Conservation (phyloP, 2,888 invertebrate genomes). For the Cheilosia soror region DNA sequence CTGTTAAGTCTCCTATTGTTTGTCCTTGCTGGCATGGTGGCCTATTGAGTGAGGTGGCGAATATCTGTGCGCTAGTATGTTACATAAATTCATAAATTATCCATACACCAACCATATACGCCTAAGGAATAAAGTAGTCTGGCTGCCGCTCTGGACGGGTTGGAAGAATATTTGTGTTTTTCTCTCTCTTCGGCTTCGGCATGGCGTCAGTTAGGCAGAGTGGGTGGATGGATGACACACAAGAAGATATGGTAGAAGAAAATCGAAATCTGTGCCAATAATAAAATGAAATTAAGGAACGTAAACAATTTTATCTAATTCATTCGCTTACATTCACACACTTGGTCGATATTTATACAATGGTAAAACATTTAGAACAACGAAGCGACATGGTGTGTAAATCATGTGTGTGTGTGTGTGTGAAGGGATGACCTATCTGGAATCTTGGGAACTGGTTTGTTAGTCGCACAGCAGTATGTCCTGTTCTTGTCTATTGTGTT, state of each 20-base stretch:
- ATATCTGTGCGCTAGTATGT: conserved; percentile 63
- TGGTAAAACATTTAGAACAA: not conserved
- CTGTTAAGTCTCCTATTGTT: conserved; percentile 54
- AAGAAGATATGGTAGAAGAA: conserved; percentile 32
- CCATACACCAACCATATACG: conserved; percentile 26
- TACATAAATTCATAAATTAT: conserved; percentile 75
- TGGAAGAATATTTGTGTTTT: conserved; percentile 17
- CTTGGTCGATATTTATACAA: conserved; percentile 1
- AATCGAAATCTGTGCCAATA: conserved; percentile 74
- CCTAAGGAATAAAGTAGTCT: not conserved
- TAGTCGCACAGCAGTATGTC: conserved; percentile 65
- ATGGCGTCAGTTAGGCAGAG: conserved; percentile 71
- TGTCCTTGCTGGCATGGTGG: conserved; percentile 52
- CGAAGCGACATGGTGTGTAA: conserved; percentile 43
- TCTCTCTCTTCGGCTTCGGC: conserved; percentile 7
- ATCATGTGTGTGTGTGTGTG: conserved; percentile 46
- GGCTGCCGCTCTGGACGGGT: conserved; percentile 37
- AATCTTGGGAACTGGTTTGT: conserved; percentile 59
- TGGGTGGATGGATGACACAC: conserved; percentile 43
- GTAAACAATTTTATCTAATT: conserved; percentile 71
- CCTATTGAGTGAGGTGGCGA: conserved; percentile 64
- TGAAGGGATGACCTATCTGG: conserved; percentile 70
- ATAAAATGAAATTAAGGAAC: conserved; percentile 75
- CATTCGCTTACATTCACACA: conserved; percentile 23
- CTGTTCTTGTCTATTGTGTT: conserved; percentile 63